Base-by-base conservation (phyloP, 2,113 vertebrate species). In the Centropus bengalensis region DNA sequence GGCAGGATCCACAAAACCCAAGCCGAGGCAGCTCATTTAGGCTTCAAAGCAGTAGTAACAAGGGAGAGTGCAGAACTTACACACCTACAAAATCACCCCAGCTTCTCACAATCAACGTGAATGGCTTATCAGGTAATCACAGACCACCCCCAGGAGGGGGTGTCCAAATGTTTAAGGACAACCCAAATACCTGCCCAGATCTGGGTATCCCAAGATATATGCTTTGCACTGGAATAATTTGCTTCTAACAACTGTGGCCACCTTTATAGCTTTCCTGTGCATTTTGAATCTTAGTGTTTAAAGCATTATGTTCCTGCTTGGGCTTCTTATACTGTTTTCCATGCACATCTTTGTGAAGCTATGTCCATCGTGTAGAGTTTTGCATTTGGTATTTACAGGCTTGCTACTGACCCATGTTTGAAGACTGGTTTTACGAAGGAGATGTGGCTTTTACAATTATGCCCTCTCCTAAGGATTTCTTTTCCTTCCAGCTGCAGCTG, bases 1-100 rank as follows among this genome's bases (percentile, higher is more conserved):
- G 69, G 32, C 60, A 74, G 60, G n/a, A 42, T 38, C 44, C 21
- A 24, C 3, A 3, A 73, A 83, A 68, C 27, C 33, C 7, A 12
- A 49, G 23, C n/a, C 1, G 4, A 47, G 26, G 55, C 38, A 73
- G 44, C 20, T 64, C 0, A 0, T 73, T 73, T 24, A 52, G 60
- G n/a, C 74, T 86, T 80, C 60, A 52, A 40, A 84, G 30, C 71
- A 64, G 45, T 6, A 8, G 16, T 18, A 69, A 28, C 27, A 14
- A 8, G 2, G 42, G 44, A 71, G 38, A 51, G 6, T 6, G 2
- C 44, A 73, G 62, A 14, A 8, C 33, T 28, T 76, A 28, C 32
- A 56, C 26, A 7, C 17, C n/a, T 14, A 10, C 6, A 44, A 47
- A 60, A 44, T 56, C 38, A 59, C 32, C 40, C 28, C 44, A 59